A percentile compares a stretch with the other conserved stretches of the same genome.
phyloP scores from a whole-genome alignment of 2,113 vertebrate genomes.

The Eudorcas thomsonii region DNA sequence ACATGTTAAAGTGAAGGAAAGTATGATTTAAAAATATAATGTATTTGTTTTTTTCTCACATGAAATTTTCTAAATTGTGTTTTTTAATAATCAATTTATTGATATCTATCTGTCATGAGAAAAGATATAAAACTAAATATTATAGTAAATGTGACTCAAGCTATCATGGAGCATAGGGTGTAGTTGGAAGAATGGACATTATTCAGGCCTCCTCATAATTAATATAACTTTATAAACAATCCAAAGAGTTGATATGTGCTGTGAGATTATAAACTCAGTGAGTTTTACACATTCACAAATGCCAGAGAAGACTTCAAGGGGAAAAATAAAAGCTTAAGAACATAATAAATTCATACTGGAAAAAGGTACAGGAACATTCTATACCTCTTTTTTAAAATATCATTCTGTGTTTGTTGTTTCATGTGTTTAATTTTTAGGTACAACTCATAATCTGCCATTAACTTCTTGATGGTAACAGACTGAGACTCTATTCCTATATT shows the following conservation, averaged over 20 bases:
- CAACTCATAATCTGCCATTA: not conserved
- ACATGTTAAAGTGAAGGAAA: not conserved
- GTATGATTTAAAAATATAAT: not conserved
- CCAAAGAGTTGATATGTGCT: not conserved
- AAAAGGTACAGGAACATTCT: not conserved
- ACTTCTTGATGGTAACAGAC: not conserved
- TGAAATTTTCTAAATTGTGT: not conserved
- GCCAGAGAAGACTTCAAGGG: not conserved
- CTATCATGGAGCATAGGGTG: accelerated
- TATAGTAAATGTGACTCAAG: not conserved
- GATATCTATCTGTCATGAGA: not conserved
- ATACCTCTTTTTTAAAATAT: not conserved
- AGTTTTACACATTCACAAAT: not conserved
- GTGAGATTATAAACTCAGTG: not conserved
- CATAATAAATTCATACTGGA: not conserved
- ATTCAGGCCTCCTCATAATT: not conserved
- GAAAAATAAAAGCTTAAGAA: not conserved
- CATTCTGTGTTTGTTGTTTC: not conserved
- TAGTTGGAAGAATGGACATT: not conserved
- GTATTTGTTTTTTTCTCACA: not conserved
- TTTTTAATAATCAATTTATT: not conserved
- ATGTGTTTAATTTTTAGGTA: not conserved
- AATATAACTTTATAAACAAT: not conserved
- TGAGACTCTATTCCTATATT: not conserved
- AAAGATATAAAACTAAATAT: not conserved